Evolutionary conservation across 1,140 invertebrate genomes (phyloP).

Genomic region (Drosophila sp.): DNA sequence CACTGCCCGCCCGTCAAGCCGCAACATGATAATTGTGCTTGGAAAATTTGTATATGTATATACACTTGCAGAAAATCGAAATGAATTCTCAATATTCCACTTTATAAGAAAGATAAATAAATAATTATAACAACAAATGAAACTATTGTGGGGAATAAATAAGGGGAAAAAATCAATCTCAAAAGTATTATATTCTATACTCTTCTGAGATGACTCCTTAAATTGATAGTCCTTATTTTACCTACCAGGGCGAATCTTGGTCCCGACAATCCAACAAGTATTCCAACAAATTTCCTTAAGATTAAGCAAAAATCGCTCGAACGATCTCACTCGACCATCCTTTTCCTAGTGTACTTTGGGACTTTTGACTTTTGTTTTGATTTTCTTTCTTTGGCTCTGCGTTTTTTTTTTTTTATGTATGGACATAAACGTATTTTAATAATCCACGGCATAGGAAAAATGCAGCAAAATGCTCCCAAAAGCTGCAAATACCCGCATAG

Average conservation of each 20-base stretch:
- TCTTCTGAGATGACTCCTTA: too few relatives aligned
- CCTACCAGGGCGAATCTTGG: too few relatives aligned
- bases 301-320: too few relatives aligned
- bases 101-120: too few relatives aligned
- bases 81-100: not conserved
- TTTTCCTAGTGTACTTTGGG: not conserved
- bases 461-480: conserved; percentile 45
- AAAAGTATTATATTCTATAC: too few relatives aligned
- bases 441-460: conserved; percentile 43
- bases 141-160: too few relatives aligned
- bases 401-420: conserved; percentile 1
- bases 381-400: not conserved
- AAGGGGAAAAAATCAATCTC: too few relatives aligned
- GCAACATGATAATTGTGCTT: conserved; percentile 50
- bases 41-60: not conserved
- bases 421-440: conserved; percentile 62
- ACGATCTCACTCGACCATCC: too few relatives aligned
- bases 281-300: too few relatives aligned
- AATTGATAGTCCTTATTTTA: too few relatives aligned
- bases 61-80: not conserved
- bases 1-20: not conserved
- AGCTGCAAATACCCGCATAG: conserved; percentile 32
- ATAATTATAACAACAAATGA: too few relatives aligned
- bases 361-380: conserved; percentile 10
- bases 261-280: too few relatives aligned